A percentile compares a stretch with the other conserved stretches of the same genome.
These are phyloP conservation scores for Linyphia triangularis DNA, from an alignment of 2,888 invertebrate species.

Conservation along the genomic window DNA sequence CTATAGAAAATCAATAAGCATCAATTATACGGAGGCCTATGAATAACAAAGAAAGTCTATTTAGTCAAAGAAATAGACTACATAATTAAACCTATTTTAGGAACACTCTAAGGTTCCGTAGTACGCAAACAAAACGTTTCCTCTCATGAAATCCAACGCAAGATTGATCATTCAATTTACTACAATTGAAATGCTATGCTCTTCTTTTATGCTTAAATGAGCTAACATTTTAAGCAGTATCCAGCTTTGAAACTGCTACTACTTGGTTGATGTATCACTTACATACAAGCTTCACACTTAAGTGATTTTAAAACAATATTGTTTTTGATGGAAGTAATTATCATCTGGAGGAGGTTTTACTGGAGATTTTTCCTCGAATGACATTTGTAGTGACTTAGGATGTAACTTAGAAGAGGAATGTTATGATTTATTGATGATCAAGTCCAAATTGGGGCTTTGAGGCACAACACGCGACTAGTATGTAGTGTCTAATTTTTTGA, in stretches of 20 bases:
- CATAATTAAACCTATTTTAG: background rate
- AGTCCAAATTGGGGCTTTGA: too few species aligned
- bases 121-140: too few species aligned
- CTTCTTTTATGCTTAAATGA: background rate
- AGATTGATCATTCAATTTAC: background rate
- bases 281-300: background rate
- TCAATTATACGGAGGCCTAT: background rate
- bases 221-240: background rate
- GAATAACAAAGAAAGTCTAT: background rate
- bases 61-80: background rate
- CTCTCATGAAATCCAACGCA: background rate
- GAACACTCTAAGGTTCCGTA: background rate
- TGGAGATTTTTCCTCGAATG: too few species aligned
- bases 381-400: too few species aligned
- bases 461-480: too few species aligned
- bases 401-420: too few species aligned
- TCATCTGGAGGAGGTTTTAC: too few species aligned
- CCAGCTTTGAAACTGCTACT: too few species aligned
- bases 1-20: background rate
- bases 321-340: background rate
- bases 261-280: background rate
- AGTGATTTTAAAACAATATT: background rate
- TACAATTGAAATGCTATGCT: background rate
- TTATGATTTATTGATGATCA: too few species aligned
- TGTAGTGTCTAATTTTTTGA: too few species aligned